phyloP scores from a whole-genome alignment of 2,113 vertebrate species.

The Tragelaphus scriptus region DNA sequence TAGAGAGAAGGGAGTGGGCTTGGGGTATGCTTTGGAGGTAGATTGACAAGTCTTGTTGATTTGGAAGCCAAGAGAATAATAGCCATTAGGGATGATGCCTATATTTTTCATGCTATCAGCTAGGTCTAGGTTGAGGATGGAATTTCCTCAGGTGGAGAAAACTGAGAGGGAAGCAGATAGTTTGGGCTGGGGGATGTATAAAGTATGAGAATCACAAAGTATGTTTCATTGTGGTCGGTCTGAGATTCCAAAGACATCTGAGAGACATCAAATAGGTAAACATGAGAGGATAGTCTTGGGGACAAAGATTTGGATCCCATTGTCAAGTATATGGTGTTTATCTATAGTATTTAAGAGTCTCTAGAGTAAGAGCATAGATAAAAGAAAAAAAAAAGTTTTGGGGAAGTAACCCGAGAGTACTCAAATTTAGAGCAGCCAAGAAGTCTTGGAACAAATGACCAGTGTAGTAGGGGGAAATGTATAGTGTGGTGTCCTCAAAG shows the following conservation, averaged over 20 bases:
- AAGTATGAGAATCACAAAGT: not conserved
- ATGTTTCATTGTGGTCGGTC: not conserved
- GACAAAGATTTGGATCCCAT: not conserved
- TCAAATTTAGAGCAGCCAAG: not conserved
- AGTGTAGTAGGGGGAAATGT: not conserved
- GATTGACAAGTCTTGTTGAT: not conserved
- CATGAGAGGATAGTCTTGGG: not conserved
- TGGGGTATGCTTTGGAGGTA: not conserved
- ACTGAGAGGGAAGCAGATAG: not conserved
- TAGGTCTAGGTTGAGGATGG: not conserved
- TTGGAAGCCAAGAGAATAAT: not conserved
- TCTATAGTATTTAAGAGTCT: not conserved
- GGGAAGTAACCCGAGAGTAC: not conserved
- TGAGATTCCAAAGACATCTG: not conserved
- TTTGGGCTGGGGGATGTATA: not conserved
- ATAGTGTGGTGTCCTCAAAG: not conserved
- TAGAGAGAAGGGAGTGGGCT: not conserved
- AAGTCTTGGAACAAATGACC: not conserved
- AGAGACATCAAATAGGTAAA: not conserved
- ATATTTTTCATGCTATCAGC: not conserved
- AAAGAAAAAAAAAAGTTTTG: not conserved
- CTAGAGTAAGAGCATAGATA: not conserved
- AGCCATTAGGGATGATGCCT: not conserved
- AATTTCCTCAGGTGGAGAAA: not conserved
- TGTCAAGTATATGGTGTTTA: not conserved